Evolutionary conservation across 2,888 invertebrate species (phyloP), one percentile per base, ranked within the genome.

Genomic region (Hydrotaea cyrtoneurina): DNA sequence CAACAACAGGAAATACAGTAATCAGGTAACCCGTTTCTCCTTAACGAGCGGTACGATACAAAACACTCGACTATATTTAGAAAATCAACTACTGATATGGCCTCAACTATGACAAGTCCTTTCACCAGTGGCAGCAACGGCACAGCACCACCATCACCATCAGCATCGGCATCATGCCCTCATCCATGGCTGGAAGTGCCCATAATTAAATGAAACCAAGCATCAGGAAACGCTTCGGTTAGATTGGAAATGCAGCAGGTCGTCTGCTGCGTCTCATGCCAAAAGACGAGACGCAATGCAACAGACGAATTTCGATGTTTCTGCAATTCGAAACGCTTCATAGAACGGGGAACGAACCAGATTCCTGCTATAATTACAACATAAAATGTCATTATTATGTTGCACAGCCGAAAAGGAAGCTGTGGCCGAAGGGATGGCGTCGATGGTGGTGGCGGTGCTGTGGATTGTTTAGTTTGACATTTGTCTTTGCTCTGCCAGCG

Each of bases 201-300:
- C 86, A 88, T 90, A 91, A 90, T 90, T 89, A 91, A 90, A 87
- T 88, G 87, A 88, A 90, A 88, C 90, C 90, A 91, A 89, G 90
- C 91, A 88, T 86, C 86, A 86, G 87, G 87, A 75, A 87, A 90
- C 88, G 91, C 87, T 88, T 90, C 90, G 87, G 78, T 88, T 88
- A 87, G 87, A 88, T 86, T 86, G 87, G 87, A 88, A 89, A 89
- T 89, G 89, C 88, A 76, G 88, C 89, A 89, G 69, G 53, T 66
- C 75, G 39, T 69, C 66, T 36, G 31, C 66, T 57, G 36, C 81
- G 59, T 59, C 13, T 50, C 43, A 69, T 23, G 53, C 83, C 71
- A 66, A n/a, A 80, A 82, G 72, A 59, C 73, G 13, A 59, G 36
- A 13, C n/a, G 50, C 15, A 31, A 50, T 50, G 15, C 50, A 50